These are phyloP conservation scores for Chloropsis cyanopogon DNA, from an alignment of 2,113 vertebrate species.

Conservation along the genomic window DNA sequence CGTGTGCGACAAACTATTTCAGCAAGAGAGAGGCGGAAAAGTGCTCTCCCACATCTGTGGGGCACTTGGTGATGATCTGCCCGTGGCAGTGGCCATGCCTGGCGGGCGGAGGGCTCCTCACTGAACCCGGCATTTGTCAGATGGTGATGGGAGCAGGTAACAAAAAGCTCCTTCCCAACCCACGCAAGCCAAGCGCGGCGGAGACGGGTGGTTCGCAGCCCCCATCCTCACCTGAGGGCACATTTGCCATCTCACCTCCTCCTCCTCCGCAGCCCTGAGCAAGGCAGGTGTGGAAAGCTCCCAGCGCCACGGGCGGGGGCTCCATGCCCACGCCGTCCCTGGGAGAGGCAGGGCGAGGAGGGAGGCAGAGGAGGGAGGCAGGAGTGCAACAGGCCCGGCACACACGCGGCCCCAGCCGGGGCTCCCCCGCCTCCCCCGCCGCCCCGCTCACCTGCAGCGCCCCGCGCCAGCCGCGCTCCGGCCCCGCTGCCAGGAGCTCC, in stretches of 20 bases:
- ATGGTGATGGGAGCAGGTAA: not conserved
- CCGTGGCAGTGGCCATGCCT: not conserved
- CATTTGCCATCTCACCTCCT: not conserved
- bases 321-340: not conserved
- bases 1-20: not conserved
- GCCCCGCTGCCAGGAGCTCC: not conserved
- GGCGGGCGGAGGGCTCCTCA: not conserved
- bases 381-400: not conserved
- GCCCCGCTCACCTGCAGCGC: not conserved
- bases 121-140: not conserved
- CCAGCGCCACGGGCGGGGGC: not conserved
- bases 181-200: rapidly evolving
- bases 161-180: not conserved
- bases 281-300: not conserved
- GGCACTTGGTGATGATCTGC: not conserved
- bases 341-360: not conserved
- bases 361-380: not conserved
- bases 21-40: not conserved
- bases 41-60: not conserved
- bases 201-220: not conserved
- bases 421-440: not conserved
- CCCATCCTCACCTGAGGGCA: not conserved
- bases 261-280: not conserved
- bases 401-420: not conserved
- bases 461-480: not conserved